Evolutionary conservation across 2,113 vertebrate species (phyloP).

Genomic region (Paratilapia polleni): DNA sequence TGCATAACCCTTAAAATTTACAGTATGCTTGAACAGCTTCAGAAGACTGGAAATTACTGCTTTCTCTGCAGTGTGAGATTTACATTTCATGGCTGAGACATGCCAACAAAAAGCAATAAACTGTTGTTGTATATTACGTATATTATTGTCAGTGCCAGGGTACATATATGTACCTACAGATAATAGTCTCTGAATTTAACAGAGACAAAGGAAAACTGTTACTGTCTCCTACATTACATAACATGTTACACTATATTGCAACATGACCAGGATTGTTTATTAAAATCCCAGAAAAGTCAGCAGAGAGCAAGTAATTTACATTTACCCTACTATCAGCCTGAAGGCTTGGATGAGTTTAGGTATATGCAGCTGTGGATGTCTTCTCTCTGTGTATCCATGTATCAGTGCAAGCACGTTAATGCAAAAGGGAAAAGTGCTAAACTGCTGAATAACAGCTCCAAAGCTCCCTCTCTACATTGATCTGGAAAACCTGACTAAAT

Average conservation of each 20-base stretch:
- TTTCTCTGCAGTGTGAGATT: slow-evolving; percentile 22
- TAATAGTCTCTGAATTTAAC: slow-evolving; percentile 2
- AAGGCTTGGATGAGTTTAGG: neutral
- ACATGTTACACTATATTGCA: slow-evolving; percentile 5
- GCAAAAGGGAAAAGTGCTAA: neutral
- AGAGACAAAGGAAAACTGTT: neutral
- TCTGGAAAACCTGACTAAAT: slow-evolving; percentile 30
- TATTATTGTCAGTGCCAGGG: neutral
- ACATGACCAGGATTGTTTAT: neutral
- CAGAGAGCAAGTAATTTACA: slow-evolving; percentile 1
- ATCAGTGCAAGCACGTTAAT: slow-evolving; percentile 7
- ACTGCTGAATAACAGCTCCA: slow-evolving; percentile 24
- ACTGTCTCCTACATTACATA: neutral
- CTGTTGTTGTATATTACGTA: neutral
- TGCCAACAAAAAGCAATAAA: neutral
- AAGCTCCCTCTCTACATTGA: slow-evolving; percentile 8
- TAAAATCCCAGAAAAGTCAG: slow-evolving; percentile 6
- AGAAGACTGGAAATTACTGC: neutral
- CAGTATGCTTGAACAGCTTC: neutral
- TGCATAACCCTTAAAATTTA: neutral
- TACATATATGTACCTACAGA: neutral
- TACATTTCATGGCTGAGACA: slow-evolving; percentile 9
- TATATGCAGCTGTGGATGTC: neutral
- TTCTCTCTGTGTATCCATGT: slow-evolving; percentile 1
- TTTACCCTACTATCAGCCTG: neutral